Conservation (phyloP, 2,888 invertebrate species). For the Tolmerus cingulatus region DNA sequence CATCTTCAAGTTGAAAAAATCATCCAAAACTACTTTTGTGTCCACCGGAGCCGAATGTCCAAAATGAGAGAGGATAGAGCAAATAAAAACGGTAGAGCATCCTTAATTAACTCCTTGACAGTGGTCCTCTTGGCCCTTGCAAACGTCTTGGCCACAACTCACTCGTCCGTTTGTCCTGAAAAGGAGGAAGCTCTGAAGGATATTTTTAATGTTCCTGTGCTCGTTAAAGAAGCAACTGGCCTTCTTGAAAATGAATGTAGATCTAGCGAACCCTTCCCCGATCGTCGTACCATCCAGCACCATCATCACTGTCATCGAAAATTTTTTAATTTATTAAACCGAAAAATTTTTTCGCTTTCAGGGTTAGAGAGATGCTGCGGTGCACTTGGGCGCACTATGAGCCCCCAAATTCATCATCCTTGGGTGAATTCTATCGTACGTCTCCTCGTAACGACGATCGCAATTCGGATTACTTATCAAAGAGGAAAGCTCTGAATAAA, state of each 20-base stretch:
- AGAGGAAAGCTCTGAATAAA: neutral
- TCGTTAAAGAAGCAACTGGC: neutral
- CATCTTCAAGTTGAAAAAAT: neutral
- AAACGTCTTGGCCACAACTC: neutral
- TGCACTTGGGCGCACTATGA: conserved; percentile 1
- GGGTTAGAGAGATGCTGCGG: neutral
- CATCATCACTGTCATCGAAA: neutral
- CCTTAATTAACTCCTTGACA: conserved; percentile 1
- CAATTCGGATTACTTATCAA: neutral
- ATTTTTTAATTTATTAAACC: conserved; percentile 20
- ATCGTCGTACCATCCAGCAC: neutral
- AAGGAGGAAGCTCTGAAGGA: neutral
- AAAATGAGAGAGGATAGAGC: neutral
- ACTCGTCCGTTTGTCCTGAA: neutral
- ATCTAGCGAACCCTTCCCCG: neutral
- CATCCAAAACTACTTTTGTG: neutral
- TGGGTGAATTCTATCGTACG: neutral
- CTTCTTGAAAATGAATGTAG: neutral
- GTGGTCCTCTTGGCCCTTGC: neutral
- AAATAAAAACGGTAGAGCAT: neutral
- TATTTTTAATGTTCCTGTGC: conserved; percentile 12
- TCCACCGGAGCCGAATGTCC: neutral
- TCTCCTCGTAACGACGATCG: neutral
- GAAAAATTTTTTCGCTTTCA: neutral
- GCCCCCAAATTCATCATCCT: neutral